Evolutionary conservation across 1,140 invertebrate species (phyloP).

Genomic region (Calephelis virginiensis): DNA sequence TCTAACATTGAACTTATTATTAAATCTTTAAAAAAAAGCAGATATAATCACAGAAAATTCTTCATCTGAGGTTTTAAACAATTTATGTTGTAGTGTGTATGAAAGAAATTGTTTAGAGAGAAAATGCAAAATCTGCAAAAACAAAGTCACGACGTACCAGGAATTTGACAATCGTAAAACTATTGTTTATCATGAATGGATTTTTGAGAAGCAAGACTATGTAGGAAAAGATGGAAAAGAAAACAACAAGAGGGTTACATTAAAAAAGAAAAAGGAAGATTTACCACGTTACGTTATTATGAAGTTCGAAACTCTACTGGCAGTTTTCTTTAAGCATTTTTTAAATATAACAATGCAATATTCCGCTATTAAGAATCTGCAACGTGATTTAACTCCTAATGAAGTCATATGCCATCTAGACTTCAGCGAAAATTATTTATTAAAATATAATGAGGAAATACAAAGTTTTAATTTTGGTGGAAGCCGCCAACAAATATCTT

Average conservation of each 20-base stretch:
- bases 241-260: no score
- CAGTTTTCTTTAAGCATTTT: neutral
- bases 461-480: conserved; percentile 24
- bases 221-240: no score
- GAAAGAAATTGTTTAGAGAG: conserved; percentile 5
- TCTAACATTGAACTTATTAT: no score
- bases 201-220: no score
- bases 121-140: conserved; percentile 1
- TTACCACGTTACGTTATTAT: conserved; percentile 8
- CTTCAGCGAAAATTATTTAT: conserved; percentile 22
- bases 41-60: neutral
- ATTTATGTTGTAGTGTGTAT: conserved; percentile 1
- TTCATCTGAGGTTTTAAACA: neutral
- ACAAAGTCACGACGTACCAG: neutral
- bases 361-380: neutral
- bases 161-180: neutral
- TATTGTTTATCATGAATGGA: neutral
- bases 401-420: conserved; percentile 14
- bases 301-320: conserved; percentile 2
- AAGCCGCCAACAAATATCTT: conserved; percentile 20
- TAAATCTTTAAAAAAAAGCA: no score
- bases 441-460: conserved; percentile 23
- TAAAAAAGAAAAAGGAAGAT: neutral
- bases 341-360: conserved; percentile 1
- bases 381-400: neutral